phyloP scores from a whole-genome alignment of 1,140 invertebrate genomes.

The Choristoneura fumiferana region DNA sequence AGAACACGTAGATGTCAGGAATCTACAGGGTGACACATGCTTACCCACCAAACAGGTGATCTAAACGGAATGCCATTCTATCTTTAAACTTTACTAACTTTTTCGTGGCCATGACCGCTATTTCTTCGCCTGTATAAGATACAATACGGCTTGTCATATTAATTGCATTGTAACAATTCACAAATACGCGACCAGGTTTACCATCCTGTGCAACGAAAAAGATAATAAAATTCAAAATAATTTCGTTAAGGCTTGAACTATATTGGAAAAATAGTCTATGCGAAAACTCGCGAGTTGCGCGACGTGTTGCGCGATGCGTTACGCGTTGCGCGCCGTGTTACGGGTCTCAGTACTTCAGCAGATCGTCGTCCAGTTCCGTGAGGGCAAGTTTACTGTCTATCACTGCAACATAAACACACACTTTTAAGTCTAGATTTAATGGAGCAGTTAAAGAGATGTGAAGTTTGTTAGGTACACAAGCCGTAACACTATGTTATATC shows the following conservation, averaged over 20 bases:
- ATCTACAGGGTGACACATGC: constrained; percentile 5
- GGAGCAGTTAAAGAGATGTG: background rate
- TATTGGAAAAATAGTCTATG: constrained; percentile 13
- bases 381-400: constrained; percentile 74
- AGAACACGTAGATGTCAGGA: background rate
- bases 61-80: constrained; percentile 8
- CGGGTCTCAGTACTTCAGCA: constrained; percentile 60
- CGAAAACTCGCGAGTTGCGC: background rate
- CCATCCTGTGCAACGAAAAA: background rate
- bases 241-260: constrained; percentile 1
- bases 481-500: background rate
- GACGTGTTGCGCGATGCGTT: background rate
- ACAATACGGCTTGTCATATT: too few species aligned
- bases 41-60: background rate
- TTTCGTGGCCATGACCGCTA: background rate
- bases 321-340: background rate
- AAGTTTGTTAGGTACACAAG: background rate
- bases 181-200: too few species aligned
- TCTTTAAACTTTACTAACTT: background rate
- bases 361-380: constrained; percentile 57
- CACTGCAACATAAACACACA: constrained; percentile 64
- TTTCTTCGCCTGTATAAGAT: too few species aligned
- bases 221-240: background rate
- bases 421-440: background rate
- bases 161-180: too few species aligned